Evolutionary conservation across 2,888 invertebrate genomes (phyloP).

Genomic region (Zaprionus obscuricornis): DNA sequence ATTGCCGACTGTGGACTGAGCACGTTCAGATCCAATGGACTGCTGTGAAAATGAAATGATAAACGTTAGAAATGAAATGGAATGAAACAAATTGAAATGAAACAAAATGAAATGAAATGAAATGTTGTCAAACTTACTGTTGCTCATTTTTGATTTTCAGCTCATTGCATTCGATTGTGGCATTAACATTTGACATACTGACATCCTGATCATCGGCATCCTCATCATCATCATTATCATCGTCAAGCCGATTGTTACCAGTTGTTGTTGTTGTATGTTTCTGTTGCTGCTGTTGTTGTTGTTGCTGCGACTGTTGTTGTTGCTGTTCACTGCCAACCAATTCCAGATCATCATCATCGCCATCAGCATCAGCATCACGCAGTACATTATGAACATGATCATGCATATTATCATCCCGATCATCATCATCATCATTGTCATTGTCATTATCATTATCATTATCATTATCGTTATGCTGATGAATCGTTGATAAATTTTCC

Average conservation of each 20-base stretch:
- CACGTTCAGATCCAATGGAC: conserved; percentile 85
- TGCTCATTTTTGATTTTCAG: conserved; percentile 82
- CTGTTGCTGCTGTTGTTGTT: neutral
- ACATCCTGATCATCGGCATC: conserved; percentile 49
- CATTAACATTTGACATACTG: conserved; percentile 39
- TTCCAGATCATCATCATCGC: conserved; percentile 42
- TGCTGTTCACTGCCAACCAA: conserved; percentile 18
- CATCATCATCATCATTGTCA: conserved; percentile 37
- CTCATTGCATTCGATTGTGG: conserved; percentile 52
- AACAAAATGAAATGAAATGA: neutral
- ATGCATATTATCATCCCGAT: too few species aligned
- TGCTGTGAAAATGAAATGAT: conserved; percentile 60
- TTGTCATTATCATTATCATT: conserved; percentile 36
- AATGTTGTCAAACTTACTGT: conserved; percentile 75
- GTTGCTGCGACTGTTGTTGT: conserved; percentile 12
- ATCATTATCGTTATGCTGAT: conserved; percentile 36
- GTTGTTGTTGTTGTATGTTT: too few species aligned
- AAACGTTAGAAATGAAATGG: conserved; percentile 3
- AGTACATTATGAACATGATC: conserved; percentile 47
- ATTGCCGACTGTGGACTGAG: conserved; percentile 85
- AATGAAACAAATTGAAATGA: conserved; percentile 2
- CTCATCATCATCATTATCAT: conserved; percentile 10
- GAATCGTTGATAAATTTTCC: conserved; percentile 39
- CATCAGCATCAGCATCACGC: conserved; percentile 25
- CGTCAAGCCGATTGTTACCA: conserved; percentile 41